Conservation (phyloP, 2,113 vertebrate genomes). For the Syrrhaptes paradoxus region DNA sequence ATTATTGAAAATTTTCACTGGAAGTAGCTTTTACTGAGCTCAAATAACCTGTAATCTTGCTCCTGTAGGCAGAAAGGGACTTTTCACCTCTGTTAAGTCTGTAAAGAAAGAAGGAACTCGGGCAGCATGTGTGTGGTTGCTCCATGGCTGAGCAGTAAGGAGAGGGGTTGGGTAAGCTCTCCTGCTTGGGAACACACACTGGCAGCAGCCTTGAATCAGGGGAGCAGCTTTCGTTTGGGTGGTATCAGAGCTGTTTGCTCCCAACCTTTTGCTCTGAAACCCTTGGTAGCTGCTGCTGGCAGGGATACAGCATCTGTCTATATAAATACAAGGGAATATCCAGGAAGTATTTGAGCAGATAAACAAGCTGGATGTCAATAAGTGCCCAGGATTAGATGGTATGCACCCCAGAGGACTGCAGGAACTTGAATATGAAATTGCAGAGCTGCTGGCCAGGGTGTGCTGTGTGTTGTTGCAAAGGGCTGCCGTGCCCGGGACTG, state of each 20-base stretch:
- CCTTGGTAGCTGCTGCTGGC: neutral
- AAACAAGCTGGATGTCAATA: neutral
- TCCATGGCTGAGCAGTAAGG: neutral
- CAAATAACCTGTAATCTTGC: neutral
- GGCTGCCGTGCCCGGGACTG: neutral
- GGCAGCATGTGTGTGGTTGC: neutral
- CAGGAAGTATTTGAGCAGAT: conserved; percentile 5
- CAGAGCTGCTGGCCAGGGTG: neutral
- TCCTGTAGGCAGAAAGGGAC: neutral
- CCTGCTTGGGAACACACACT: neutral
- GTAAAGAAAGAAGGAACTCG: neutral
- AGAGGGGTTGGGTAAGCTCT: neutral
- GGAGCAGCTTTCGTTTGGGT: neutral
- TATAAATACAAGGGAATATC: neutral
- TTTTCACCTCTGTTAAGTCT: neutral
- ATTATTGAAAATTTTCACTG: neutral
- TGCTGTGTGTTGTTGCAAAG: neutral
- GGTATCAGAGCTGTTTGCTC: neutral
- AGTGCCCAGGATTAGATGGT: neutral
- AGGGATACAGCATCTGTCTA: neutral
- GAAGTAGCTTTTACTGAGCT: neutral
- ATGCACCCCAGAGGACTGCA: neutral
- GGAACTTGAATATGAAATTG: neutral
- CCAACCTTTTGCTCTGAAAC: neutral
- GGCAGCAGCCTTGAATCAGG: neutral